Percentiles rank a stretch among this genome's conserved stretches.
These are phyloP conservation scores for Crossocerus cetratus DNA, from an alignment of 2,888 invertebrate genomes.

Conservation along the genomic window DNA sequence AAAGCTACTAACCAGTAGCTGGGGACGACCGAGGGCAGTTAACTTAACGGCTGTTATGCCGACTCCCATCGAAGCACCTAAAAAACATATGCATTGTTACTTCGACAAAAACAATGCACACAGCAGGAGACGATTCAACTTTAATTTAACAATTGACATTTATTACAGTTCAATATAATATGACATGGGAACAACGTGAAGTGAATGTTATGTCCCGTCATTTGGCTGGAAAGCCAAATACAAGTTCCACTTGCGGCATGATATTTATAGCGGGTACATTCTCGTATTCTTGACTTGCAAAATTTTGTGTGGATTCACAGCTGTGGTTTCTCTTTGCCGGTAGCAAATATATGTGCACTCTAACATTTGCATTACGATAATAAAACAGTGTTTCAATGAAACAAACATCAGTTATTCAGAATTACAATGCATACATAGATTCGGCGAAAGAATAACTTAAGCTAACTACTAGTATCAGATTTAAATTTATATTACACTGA, in stretches of 20 bases:
- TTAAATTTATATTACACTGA: too few species aligned
- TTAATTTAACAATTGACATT: background rate
- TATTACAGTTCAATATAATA: background rate
- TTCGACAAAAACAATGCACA: background rate
- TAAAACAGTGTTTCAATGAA: too few species aligned
- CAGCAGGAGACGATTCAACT: background rate
- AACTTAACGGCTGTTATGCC: slow-evolving; percentile 98
- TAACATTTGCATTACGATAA: too few species aligned
- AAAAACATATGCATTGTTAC: background rate
- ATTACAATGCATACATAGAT: too few species aligned
- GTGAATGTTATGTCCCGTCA: slow-evolving; percentile 46
- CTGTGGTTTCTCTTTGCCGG: background rate
- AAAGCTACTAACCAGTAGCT: slow-evolving; percentile 88
- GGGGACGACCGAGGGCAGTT: slow-evolving; percentile 97
- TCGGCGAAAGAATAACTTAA: too few species aligned
- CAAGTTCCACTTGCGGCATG: slow-evolving; percentile 33
- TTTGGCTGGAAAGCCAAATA: slow-evolving; percentile 45
- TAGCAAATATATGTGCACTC: too few species aligned
- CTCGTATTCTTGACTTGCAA: slow-evolving; percentile 25
- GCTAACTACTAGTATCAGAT: too few species aligned
- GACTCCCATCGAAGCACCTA: slow-evolving; percentile 94
- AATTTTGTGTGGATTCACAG: slow-evolving; percentile 40
- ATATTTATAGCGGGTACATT: slow-evolving; percentile 56
- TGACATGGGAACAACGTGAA: slow-evolving; percentile 12
- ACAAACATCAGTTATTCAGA: too few species aligned